Evolutionary conservation across 2,888 invertebrate genomes (phyloP).

Genomic region (Geophilus truncorum): DNA sequence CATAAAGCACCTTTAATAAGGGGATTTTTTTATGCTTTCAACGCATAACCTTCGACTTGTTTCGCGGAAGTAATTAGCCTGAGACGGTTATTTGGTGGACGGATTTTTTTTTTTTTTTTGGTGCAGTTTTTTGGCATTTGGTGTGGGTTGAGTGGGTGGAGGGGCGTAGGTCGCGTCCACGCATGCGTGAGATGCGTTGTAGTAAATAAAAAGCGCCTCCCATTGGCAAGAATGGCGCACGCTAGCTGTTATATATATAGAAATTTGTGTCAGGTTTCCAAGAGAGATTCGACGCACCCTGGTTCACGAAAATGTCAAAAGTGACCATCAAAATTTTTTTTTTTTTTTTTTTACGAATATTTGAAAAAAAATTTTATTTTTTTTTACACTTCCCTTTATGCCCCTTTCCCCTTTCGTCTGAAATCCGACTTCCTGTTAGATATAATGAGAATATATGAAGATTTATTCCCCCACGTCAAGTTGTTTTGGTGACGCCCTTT

Average conservation of each 20-base stretch:
- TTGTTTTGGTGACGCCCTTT: not conserved
- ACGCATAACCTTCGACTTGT: not conserved
- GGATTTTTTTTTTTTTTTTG: not conserved
- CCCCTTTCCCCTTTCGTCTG: not conserved
- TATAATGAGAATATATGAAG: not conserved
- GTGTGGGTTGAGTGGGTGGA: not conserved
- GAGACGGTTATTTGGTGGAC: not conserved
- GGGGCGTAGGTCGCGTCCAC: not conserved
- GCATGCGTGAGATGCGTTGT: not conserved
- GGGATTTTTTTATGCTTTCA: not conserved
- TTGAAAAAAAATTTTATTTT: not conserved
- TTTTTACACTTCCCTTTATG: not conserved
- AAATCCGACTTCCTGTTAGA: not conserved
- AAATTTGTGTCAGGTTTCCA: conserved; percentile 28
- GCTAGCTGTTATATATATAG: conserved; percentile 25
- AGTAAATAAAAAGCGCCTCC: conserved; percentile 3
- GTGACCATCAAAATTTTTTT: not conserved
- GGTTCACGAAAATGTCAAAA: conserved; percentile 18
- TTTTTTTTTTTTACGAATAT: not conserved
- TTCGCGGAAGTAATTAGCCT: conserved; percentile 3
- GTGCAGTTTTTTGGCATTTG: not conserved
- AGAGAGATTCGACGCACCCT: not conserved
- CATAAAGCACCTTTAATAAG: not conserved
- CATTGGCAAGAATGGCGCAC: conserved; percentile 4
- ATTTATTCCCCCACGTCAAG: not conserved